Conservation (phyloP, 2,888 invertebrate genomes). For the Drosophila niveifrons region DNA sequence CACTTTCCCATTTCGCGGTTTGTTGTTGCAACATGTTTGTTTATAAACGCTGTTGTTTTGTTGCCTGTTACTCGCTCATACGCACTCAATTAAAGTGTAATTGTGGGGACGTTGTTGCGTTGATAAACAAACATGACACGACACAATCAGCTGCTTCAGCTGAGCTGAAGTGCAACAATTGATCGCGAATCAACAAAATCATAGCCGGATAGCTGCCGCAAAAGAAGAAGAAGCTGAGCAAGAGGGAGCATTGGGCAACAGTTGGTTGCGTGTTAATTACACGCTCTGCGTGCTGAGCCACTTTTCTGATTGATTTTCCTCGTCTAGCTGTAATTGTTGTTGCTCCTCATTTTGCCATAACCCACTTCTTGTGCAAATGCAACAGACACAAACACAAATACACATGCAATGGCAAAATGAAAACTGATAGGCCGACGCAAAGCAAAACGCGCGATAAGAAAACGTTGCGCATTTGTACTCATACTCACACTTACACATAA, state of each 20-base stretch:
- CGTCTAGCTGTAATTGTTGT: slow-evolving; percentile 27
- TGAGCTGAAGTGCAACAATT: slow-evolving; percentile 41
- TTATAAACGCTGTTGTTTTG: slow-evolving; percentile 49
- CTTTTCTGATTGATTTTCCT: slow-evolving; percentile 63
- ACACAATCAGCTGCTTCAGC: slow-evolving; percentile 41
- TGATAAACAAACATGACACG: slow-evolving; percentile 54
- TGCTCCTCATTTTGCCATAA: slow-evolving; percentile 71
- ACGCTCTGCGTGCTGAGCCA: slow-evolving; percentile 60
- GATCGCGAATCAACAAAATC: slow-evolving; percentile 5
- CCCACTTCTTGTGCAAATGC: slow-evolving; percentile 73
- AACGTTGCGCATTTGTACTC: slow-evolving; percentile 72
- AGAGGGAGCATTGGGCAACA: slow-evolving; percentile 45
- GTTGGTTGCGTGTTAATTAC: slow-evolving; percentile 72
- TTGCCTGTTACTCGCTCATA: slow-evolving; percentile 54
- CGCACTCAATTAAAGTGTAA: slow-evolving; percentile 70
- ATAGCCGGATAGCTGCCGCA: not conserved
- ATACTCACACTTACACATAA: not conserved
- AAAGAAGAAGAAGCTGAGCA: slow-evolving; percentile 1
- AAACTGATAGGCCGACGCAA: slow-evolving; percentile 57
- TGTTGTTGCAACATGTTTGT: slow-evolving; percentile 49
- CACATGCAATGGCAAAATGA: slow-evolving; percentile 33
- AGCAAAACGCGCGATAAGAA: slow-evolving; percentile 68
- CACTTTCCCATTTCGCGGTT: slow-evolving; percentile 43
- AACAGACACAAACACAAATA: slow-evolving; percentile 38
- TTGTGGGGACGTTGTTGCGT: slow-evolving; percentile 62